A percentile compares a stretch with the other conserved stretches of the same genome.
Evolutionary conservation across 1,140 invertebrate genomes (phyloP).

Genomic region (Drosophila trapezifrons): DNA sequence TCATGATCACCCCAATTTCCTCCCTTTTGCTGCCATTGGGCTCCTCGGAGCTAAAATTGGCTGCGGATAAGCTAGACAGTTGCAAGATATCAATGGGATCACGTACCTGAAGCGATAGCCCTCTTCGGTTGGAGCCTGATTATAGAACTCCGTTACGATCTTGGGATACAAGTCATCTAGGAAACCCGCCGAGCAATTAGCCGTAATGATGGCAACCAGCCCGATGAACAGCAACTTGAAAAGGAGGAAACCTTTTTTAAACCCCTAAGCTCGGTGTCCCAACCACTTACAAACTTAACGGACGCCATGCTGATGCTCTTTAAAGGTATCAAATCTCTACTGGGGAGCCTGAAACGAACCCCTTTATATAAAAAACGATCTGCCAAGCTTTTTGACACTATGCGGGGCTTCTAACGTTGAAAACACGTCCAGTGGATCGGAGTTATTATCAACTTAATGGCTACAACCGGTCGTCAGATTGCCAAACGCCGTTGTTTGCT

Average conservation of each 20-base stretch:
- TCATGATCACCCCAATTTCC: conserved; percentile 78
- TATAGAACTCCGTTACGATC: conserved; percentile 51
- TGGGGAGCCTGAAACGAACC: conserved; percentile 41
- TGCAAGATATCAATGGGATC: neutral
- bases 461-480: conserved; percentile 2
- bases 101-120: conserved; percentile 76
- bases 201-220: conserved; percentile 61
- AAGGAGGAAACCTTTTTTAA: no score
- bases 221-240: conserved; percentile 60
- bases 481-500: neutral
- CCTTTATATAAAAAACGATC: conserved; percentile 38
- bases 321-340: conserved; percentile 70
- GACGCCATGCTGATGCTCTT: conserved; percentile 66
- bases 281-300: conserved; percentile 74
- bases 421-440: conserved; percentile 3
- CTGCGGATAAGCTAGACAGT: neutral
- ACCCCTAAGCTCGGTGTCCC: no score
- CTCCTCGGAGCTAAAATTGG: conserved; percentile 51
- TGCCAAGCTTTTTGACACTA: neutral
- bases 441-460: neutral
- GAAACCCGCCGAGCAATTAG: conserved; percentile 57
- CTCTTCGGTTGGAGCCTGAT: conserved; percentile 60
- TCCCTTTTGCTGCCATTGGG: conserved; percentile 78
- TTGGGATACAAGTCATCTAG: conserved; percentile 62
- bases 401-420: neutral